Base-by-base conservation (phyloP, 2,113 vertebrate species). In the Vulpes lagopus region DNA sequence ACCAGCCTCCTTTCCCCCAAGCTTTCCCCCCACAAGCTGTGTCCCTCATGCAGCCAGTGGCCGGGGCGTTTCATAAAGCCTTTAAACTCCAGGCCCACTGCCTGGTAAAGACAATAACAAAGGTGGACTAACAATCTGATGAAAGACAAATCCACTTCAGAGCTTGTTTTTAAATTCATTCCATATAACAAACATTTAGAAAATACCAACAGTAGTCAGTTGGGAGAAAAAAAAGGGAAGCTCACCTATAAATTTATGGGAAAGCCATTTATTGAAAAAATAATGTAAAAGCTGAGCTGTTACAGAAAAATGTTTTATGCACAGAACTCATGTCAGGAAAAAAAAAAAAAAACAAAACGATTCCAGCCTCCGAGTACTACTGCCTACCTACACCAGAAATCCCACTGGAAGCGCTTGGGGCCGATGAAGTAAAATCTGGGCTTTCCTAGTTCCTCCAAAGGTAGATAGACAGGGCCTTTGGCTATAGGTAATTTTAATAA, bases 31-130 rank as follows among this genome's bases (percentile, higher is more conserved):
- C 91, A 65, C 71, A 85, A 97, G 78, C 43, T 84, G 9, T 35
- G 32, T 15, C 89, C 12, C 89, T 83, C 16, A 86, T 9, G 65
- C 20, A 93, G 85, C 53, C 92, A 83, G 67, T 1, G 60, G 85
- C 55, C 88, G 93, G 80, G 12, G 32, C 38, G 49, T 89, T 97
- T 81, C 83, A 97, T 57, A 71, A 96, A 92, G 81, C 53, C 92
- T 91, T 97, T 95, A 98, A 96, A 38, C 49, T 96, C 93, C 71
- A 91, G 78, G n/a, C 51, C 83, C 14, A 43, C 22, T 62, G 49
- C 64, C 80, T 38, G 96, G 93, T 27, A 60, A 90, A 89, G 27
- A 81, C n/a, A 95, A 91, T 10, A 92, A 8, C 62, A 95, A 91
- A 69, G 12, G 9, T 20, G 0, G 60, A 98, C 64, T 86, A 86